These are phyloP conservation scores for Mimas tiliae DNA, from an alignment of 2,888 invertebrate species.

Conservation along the genomic window DNA sequence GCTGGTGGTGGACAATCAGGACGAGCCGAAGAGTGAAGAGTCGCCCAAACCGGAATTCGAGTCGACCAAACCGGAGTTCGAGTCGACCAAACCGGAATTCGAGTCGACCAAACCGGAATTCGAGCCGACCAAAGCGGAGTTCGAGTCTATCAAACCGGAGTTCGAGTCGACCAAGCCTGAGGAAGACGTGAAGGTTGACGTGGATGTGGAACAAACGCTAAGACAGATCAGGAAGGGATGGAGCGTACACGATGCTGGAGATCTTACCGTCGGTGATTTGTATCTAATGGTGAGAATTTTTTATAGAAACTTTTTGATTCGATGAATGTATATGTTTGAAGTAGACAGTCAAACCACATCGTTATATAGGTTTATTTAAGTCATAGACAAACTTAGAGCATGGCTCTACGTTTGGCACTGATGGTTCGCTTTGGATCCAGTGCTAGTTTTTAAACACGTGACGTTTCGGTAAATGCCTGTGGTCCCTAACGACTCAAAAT, in stretches of 20 bases:
- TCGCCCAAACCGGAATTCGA: slow-evolving; percentile 42
- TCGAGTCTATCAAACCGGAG: slow-evolving; percentile 43
- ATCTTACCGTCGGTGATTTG: slow-evolving; percentile 94
- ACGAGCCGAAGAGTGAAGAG: slow-evolving; percentile 39
- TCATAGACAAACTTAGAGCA: too few species aligned
- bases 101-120: slow-evolving; percentile 44
- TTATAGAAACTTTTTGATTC: too few species aligned
- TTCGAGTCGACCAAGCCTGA: slow-evolving; percentile 44
- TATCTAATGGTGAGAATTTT: slow-evolving; percentile 90
- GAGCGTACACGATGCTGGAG: slow-evolving; percentile 90
- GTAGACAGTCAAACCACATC: too few species aligned
- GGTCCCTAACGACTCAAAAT: too few species aligned
- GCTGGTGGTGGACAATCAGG: slow-evolving; percentile 58
- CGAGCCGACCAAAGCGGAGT: slow-evolving; percentile 42
- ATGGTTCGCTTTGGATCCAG: too few species aligned
- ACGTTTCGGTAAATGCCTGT: too few species aligned
- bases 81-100: slow-evolving; percentile 41
- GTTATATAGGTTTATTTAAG: too few species aligned
- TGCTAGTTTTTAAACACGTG: too few species aligned
- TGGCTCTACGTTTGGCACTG: too few species aligned
- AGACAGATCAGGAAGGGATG: slow-evolving; percentile 88
- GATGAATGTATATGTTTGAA: too few species aligned
- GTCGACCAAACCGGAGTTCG: slow-evolving; percentile 40
- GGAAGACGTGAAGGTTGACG: slow-evolving; percentile 51
- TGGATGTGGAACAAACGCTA: slow-evolving; percentile 68